Evolutionary conservation across 2,888 invertebrate species (phyloP).

Genomic region (Bugulina stolonifera): DNA sequence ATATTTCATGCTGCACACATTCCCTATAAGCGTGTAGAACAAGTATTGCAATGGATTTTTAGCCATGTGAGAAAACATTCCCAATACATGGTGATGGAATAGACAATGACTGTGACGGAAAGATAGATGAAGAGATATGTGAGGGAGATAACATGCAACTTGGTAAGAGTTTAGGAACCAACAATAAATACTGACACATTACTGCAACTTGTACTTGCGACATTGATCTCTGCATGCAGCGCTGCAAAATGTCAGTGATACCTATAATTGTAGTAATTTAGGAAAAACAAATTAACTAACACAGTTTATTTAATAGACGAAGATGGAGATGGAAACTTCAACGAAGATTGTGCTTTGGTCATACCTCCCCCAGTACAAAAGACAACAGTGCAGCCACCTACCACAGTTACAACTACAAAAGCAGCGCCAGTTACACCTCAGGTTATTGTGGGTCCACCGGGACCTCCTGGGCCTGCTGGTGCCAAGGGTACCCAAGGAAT

Average conservation of each 20-base stretch:
- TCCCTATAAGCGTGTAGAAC: too few species aligned
- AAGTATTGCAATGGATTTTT: too few species aligned
- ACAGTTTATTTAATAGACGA: slow-evolving; percentile 12
- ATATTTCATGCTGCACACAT: too few species aligned
- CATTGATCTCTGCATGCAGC: too few species aligned
- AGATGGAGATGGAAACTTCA: slow-evolving; percentile 8
- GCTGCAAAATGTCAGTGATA: too few species aligned
- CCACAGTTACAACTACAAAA: background rate
- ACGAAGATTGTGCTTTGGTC: slow-evolving; percentile 9
- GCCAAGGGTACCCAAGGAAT: background rate
- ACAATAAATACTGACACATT: too few species aligned
- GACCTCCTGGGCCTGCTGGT: slow-evolving; percentile 13
- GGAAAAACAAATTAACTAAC: too few species aligned
- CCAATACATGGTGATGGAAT: slow-evolving; percentile 25
- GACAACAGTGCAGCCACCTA: background rate
- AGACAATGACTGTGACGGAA: slow-evolving; percentile 26
- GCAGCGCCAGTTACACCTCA: background rate
- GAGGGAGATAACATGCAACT: background rate
- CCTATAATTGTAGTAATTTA: too few species aligned
- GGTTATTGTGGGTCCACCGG: slow-evolving; percentile 17
- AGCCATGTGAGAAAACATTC: slow-evolving; percentile 24
- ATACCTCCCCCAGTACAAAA: background rate
- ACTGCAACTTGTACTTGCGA: too few species aligned
- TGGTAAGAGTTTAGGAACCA: too few species aligned
- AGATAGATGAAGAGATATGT: slow-evolving; percentile 25